Base-by-base conservation (phyloP, 2,113 vertebrate species). In the Chaenocephalus aceratus region DNA sequence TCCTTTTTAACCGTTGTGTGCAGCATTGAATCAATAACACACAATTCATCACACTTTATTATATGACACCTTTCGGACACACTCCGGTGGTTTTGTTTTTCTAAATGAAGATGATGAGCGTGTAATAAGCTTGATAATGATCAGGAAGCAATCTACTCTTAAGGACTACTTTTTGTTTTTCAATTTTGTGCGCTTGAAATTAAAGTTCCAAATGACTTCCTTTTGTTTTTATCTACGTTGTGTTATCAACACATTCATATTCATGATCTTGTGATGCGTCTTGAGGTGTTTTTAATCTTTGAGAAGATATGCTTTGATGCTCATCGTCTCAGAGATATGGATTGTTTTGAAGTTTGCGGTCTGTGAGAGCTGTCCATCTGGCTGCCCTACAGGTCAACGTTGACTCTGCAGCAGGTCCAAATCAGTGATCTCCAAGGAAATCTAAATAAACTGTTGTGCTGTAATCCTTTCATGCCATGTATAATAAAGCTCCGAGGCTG, bases 121-220 rank as follows among this genome's bases (percentile, higher is more conserved):
- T 75, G 73, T 85, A 85, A 90, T 86, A 74, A 89, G 62, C 30
- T 51, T 34, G 84, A 90, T 87, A 89, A 85, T 58, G 63, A 89
- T 87, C 65, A 71, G 66, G 58, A 73, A 76, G 85, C 69, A 67
- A 64, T 56, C 52, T 68, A 13, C 74, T 67, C 46, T 52, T 44
- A 61, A 65, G 36, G 16, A 68, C 46, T 52, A 36, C 14, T 61
- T 66, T 52, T 13, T 16, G 48, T 56, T 54, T 60, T 49, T 59
- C 18, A 16, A 52, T 75, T 83, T 74, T 53, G 23, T 61, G 45
- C 8, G 26, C 60, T 61, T 76, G 4, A 60, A 83, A 85, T 76
- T 66, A 57, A 80, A 84, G 70, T 88, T 84, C 77, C 77, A 73
- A 68, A 8, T 78, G 65, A 88, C 48, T 85, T 83, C 26, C 56